A percentile compares a stretch with the other conserved stretches of the same genome.
These are phyloP conservation scores for Piprites chloris DNA, from an alignment of 2,113 vertebrate genomes.

Conservation along the genomic window DNA sequence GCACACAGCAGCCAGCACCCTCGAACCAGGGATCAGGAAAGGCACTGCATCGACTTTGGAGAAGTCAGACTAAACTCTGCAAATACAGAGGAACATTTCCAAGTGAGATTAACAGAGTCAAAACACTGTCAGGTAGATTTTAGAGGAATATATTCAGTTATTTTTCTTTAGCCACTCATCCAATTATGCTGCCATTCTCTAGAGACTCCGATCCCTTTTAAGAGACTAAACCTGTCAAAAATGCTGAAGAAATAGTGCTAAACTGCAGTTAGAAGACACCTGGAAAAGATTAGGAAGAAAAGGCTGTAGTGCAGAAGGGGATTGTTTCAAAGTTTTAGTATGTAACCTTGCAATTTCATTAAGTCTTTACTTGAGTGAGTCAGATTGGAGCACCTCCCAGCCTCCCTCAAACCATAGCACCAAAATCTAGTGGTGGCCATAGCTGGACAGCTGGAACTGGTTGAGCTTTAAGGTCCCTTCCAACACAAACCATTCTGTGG, in stretches of 20 bases:
- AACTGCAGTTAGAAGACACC: neutral
- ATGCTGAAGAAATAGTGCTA: neutral
- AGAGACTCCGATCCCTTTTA: rapidly evolving
- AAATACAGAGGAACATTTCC: neutral
- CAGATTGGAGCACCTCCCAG: neutral
- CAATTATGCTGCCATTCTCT: neutral
- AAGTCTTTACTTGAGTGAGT: neutral
- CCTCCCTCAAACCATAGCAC: neutral
- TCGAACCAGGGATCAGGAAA: neutral
- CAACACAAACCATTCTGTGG: neutral
- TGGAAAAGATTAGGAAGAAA: neutral
- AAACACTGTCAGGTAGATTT: neutral
- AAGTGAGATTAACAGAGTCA: neutral
- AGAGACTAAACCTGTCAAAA: neutral
- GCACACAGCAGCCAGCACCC: neutral
- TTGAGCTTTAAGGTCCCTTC: neutral
- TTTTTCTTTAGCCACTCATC: neutral
- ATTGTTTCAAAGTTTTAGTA: neutral
- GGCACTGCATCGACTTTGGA: rapidly evolving
- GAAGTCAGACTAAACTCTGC: neutral
- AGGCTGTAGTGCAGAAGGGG: neutral
- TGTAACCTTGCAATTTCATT: neutral
- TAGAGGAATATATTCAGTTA: neutral
- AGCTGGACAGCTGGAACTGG: neutral
- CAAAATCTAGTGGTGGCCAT: neutral